Evolutionary conservation across 1,140 invertebrate species (phyloP).

Genomic region (Ceratosolen solmsi): DNA sequence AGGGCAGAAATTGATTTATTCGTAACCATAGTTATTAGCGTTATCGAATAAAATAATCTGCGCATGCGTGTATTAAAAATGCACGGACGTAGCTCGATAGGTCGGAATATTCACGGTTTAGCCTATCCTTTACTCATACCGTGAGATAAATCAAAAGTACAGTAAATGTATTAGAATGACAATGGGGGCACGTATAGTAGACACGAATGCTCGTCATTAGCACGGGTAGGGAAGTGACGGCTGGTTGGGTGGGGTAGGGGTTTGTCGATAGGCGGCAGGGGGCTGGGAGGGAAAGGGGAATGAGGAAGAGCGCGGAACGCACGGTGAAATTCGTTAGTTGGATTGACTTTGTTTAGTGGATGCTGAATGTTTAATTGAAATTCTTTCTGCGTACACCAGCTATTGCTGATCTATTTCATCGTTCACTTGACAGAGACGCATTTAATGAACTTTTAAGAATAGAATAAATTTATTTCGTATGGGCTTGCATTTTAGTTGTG

Average conservation of each 20-base stretch:
- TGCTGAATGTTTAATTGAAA: conserved; percentile 40
- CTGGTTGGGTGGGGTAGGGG: background rate
- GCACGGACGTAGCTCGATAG: background rate
- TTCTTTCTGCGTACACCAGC: background rate
- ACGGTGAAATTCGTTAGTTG: conserved; percentile 37
- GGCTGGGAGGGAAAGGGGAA: background rate
- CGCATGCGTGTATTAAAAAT: conserved; percentile 7
- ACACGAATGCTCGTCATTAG: conserved; percentile 55
- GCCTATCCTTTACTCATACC: conserved; percentile 39
- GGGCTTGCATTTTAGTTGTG: too few relatives aligned
- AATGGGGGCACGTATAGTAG: conserved; percentile 60
- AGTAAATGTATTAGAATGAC: conserved; percentile 64
- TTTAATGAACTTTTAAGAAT: conserved; percentile 30
- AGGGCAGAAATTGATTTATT: background rate
- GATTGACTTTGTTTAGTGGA: conserved; percentile 38
- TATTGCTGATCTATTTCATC: background rate
- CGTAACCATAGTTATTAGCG: background rate
- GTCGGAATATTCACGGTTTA: conserved; percentile 3
- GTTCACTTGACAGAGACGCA: background rate
- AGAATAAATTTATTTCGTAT: background rate
- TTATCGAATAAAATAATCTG: background rate
- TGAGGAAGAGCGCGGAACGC: background rate
- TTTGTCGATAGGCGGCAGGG: too few relatives aligned
- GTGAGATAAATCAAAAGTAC: conserved; percentile 69
- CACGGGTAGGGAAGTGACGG: background rate